Evolutionary conservation across 1,140 invertebrate genomes (phyloP), one percentile per base, ranked within the genome.

Genomic region (Magallana gigas): DNA sequence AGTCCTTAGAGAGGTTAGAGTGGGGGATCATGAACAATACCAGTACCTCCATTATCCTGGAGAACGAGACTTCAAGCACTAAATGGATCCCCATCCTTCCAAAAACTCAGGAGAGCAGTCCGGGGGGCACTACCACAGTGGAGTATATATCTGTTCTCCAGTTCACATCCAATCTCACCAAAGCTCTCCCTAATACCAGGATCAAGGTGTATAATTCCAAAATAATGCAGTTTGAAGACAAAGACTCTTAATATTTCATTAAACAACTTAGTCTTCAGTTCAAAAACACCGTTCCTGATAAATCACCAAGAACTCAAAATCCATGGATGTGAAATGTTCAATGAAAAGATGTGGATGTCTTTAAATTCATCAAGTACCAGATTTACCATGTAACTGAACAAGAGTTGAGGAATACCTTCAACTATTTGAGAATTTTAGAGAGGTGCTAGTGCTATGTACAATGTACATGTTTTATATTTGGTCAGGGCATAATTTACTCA

Each of bases 21-120:
- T 93, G 92, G 92, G 91, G 92, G 8, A 84, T 92, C 11, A 57
- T 91, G 8, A 84, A 68, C 29, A 86, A 87, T 23, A 82, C 87
- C 6, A 68, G 88, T 82, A 83, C 85, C 11, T 86, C 87, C 16
- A 86, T 90, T 56, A 89, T 88, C 18, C 29, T 86, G n/a, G 87
- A 85, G 7, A 84, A 87, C 57, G 59, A 83, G n/a, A 80, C 18
- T 29, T 60, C 87, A 23, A 83, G 86, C 18, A 14, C 56, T 9
- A 85, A 88, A 57, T 85, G 80, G 83, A 90, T 91, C 57, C 90
- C 90, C 12, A 86, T 91, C 57, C 59, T 91, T 58, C 86, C 89
- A 57, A 76, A 81, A 1, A 36, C 64, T 9, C 87, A 86, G 56
- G 85, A 60, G 5, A 76, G 12, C 9, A 81, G 80, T 76, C 9